These are phyloP conservation scores for Drymodes brunneopygia DNA, from an alignment of 2,113 vertebrate genomes.

Conservation along the genomic window DNA sequence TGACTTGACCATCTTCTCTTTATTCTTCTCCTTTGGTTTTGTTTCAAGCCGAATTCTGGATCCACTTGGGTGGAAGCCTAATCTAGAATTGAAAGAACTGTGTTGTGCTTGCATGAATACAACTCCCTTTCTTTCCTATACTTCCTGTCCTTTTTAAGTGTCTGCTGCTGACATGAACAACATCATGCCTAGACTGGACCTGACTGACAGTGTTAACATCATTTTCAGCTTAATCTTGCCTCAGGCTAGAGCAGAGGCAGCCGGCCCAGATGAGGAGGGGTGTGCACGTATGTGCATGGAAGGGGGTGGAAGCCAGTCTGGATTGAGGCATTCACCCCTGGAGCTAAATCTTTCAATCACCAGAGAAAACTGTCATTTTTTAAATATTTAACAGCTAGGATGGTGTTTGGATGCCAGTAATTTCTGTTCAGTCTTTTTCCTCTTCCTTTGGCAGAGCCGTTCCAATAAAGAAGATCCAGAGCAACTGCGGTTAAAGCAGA, in stretches of 20 bases:
- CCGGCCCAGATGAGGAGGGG: constrained; percentile 55
- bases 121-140: constrained; percentile 18
- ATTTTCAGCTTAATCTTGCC: constrained; percentile 75
- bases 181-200: constrained; percentile 78
- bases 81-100: not conserved
- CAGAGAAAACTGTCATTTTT: constrained; percentile 75
- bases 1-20: not conserved
- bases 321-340: constrained; percentile 70
- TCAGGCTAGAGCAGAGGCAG: constrained; percentile 69
- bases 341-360: constrained; percentile 77
- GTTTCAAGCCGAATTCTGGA: not conserved
- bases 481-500: constrained; percentile 89
- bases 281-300: not conserved
- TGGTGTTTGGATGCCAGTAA: constrained; percentile 68
- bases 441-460: constrained; percentile 85
- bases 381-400: constrained; percentile 74
- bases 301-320: constrained; percentile 48
- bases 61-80: not conserved
- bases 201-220: constrained; percentile 80
- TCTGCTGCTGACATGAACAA: constrained; percentile 70
- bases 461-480: constrained; percentile 88
- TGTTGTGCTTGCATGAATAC: not conserved
- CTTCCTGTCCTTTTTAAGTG: constrained; percentile 50
- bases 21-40: not conserved
- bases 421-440: constrained; percentile 64